Conservation (phyloP, 2,888 invertebrate genomes). For the Plebejus melissa region DNA sequence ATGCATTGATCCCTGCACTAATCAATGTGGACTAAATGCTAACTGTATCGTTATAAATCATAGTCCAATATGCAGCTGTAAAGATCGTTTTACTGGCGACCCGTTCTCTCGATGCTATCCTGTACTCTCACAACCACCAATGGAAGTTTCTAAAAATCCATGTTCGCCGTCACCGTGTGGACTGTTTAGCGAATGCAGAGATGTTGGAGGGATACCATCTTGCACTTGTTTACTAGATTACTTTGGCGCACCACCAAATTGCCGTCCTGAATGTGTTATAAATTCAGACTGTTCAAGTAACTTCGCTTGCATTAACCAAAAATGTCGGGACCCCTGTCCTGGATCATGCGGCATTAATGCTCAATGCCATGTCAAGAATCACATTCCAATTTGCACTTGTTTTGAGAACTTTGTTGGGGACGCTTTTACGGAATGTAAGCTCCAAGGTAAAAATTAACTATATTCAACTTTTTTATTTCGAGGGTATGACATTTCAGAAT, state of each 20-base stretch:
- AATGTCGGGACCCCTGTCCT: conserved; percentile 89
- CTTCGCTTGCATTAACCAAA: conserved; percentile 86
- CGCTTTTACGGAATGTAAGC: conserved; percentile 82
- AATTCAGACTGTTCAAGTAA: conserved; percentile 87
- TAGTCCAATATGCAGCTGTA: conserved; percentile 84
- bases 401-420: conserved; percentile 84
- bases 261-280: conserved; percentile 84
- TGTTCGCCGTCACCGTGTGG: conserved; percentile 84
- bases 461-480: neutral
- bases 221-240: conserved; percentile 83
- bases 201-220: conserved; percentile 78
- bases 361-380: conserved; percentile 82
- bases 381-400: conserved; percentile 87
- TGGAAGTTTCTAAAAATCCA: conserved; percentile 64
- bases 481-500: neutral
- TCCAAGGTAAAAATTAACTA: conserved; percentile 60
- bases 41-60: conserved; percentile 86
- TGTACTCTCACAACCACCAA: conserved; percentile 43
- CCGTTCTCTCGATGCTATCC: conserved; percentile 81
- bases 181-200: conserved; percentile 82
- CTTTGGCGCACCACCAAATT: conserved; percentile 84
- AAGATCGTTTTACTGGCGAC: conserved; percentile 80
- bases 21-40: conserved; percentile 85
- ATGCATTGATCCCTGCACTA: conserved; percentile 85
- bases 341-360: conserved; percentile 86